A percentile compares a stretch with the other conserved stretches of the same genome.
Evolutionary conservation across 2,888 invertebrate species (phyloP).

Genomic region (Limnephilus rhombicus): DNA sequence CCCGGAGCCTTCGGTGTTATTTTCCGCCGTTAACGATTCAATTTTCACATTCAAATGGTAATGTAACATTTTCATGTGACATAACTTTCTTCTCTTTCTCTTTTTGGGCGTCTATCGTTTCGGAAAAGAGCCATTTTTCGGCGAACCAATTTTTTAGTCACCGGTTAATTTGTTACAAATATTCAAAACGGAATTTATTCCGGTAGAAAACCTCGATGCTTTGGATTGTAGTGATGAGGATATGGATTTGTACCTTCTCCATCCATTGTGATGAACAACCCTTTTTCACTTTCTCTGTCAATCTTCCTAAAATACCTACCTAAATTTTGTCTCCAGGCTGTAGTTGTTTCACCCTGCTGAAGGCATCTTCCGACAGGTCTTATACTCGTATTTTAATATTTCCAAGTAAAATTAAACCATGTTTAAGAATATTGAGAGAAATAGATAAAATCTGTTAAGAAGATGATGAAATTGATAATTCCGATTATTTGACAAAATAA

Average conservation of each 20-base stretch:
- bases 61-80: not conserved
- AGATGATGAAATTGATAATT: too few species aligned
- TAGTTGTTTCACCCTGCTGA: not conserved
- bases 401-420: not conserved
- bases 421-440: too few species aligned
- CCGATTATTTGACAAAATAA: not conserved
- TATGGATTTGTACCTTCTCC: too few species aligned
- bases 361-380: not conserved
- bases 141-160: too few species aligned
- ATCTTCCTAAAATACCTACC: not conserved
- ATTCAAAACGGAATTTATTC: too few species aligned
- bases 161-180: too few species aligned
- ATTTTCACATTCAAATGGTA: slow-evolving; percentile 6
- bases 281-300: not conserved
- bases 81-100: not conserved
- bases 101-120: not conserved
- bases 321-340: not conserved
- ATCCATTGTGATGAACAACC: too few species aligned
- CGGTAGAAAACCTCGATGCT: too few species aligned
- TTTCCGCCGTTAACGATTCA: not conserved
- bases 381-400: not conserved
- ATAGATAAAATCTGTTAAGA: too few species aligned
- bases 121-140: not conserved
- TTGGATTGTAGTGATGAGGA: too few species aligned
- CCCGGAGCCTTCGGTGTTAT: not conserved